Percentiles rank a stretch among this genome's conserved stretches.
phyloP scores from a whole-genome alignment of 2,113 vertebrate species.

The Scolopax mira region DNA sequence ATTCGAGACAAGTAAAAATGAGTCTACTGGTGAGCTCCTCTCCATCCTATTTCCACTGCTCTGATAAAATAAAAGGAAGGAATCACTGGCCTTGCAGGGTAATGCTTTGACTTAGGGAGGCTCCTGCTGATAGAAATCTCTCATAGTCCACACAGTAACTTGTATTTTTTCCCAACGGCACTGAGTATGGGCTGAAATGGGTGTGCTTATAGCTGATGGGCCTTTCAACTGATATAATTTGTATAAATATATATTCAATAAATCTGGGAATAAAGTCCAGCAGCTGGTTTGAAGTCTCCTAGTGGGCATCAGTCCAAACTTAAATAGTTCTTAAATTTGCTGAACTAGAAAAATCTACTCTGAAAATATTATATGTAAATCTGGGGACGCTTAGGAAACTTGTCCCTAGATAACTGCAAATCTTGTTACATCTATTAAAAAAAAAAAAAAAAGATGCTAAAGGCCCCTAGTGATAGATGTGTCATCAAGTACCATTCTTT shows the following conservation, averaged over 20 bases:
- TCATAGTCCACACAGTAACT: not conserved
- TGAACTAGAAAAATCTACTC: constrained; percentile 33
- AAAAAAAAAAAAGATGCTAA: not conserved
- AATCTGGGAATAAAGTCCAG: constrained; percentile 34
- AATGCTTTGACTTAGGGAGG: not conserved
- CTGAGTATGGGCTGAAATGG: not conserved
- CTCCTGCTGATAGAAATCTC: not conserved
- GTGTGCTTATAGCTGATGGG: not conserved
- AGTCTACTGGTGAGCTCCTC: not conserved
- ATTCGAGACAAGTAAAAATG: not conserved
- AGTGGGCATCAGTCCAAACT: constrained; percentile 4
- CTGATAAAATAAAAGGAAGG: not conserved
- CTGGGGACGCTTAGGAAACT: not conserved
- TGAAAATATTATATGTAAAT: not conserved
- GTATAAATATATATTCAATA: constrained; percentile 1
- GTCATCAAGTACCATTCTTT: not conserved
- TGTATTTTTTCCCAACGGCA: not conserved
- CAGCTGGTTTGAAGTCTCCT: constrained; percentile 20
- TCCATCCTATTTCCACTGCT: not conserved
- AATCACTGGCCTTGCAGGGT: not conserved
- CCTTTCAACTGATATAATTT: constrained; percentile 10
- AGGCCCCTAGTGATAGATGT: not conserved
- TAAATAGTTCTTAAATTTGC: constrained; percentile 16
- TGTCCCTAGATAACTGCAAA: not conserved
- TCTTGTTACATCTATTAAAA: not conserved